phyloP scores from a whole-genome alignment of 2,113 vertebrate species.

The Raphicerus campestris region DNA sequence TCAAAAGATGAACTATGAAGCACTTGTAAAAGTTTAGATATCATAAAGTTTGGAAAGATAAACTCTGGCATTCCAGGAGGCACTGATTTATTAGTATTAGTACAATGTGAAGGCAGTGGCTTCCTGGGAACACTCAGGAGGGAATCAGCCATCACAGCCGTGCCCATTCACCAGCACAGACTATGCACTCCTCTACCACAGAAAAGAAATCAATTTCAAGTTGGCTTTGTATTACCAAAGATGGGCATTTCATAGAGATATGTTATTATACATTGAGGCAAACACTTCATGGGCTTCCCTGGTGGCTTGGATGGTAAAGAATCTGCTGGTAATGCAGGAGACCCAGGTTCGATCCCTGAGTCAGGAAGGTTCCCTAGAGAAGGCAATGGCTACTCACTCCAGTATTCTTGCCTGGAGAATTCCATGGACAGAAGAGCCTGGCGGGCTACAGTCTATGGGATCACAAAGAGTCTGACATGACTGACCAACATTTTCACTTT shows the following conservation, averaged over 20 bases:
- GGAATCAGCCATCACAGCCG: neutral
- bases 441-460: neutral
- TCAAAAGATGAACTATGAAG: neutral
- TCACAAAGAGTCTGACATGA: neutral
- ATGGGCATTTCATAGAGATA: neutral
- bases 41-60: neutral
- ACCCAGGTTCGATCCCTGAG: neutral
- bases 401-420: neutral
- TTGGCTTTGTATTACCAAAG: neutral
- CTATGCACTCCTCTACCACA: neutral
- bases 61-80: too few species aligned
- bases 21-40: neutral
- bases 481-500: neutral
- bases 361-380: neutral
- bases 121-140: neutral
- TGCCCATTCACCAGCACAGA: neutral
- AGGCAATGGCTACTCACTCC: neutral
- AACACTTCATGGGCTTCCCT: neutral
- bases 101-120: neutral
- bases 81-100: neutral
- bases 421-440: neutral
- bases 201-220: neutral
- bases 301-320: neutral
- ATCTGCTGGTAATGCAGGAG: neutral
- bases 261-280: neutral